Evolutionary conservation across 1,140 invertebrate genomes (phyloP).

Genomic region (Asobara japonica): DNA sequence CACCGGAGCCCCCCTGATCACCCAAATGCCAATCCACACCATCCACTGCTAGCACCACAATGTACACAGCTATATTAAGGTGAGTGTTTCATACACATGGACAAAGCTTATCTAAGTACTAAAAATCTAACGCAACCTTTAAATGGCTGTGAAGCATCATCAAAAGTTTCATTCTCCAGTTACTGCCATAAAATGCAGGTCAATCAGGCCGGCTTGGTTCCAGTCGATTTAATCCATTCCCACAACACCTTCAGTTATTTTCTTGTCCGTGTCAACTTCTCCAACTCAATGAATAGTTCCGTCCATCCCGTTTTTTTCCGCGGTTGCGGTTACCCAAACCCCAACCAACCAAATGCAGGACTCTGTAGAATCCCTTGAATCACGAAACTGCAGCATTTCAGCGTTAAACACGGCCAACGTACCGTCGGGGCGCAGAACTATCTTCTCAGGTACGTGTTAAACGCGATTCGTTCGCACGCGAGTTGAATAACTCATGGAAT

Average conservation of each 20-base stretch:
- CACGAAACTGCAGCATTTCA: constrained; percentile 50
- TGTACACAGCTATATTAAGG: constrained; percentile 68
- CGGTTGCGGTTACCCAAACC: not conserved
- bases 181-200: no score
- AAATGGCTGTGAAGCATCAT: no score
- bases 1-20: constrained; percentile 67
- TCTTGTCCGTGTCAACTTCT: no score
- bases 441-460: constrained; percentile 45
- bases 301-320: not conserved
- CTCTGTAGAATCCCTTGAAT: constrained; percentile 18
- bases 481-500: constrained; percentile 66
- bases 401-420: constrained; percentile 37
- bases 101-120: no score
- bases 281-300: no score
- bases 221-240: no score
- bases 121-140: not conserved
- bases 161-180: no score
- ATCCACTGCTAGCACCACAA: constrained; percentile 66
- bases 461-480: constrained; percentile 52
- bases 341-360: not conserved
- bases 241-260: no score
- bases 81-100: constrained; percentile 45
- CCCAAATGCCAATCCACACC: constrained; percentile 64
- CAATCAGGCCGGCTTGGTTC: no score
- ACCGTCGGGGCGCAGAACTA: constrained; percentile 23